A percentile compares a stretch with the other conserved stretches of the same genome.
phyloP scores from a whole-genome alignment of 2,888 invertebrate species.

The Hyppa rectilinea region DNA sequence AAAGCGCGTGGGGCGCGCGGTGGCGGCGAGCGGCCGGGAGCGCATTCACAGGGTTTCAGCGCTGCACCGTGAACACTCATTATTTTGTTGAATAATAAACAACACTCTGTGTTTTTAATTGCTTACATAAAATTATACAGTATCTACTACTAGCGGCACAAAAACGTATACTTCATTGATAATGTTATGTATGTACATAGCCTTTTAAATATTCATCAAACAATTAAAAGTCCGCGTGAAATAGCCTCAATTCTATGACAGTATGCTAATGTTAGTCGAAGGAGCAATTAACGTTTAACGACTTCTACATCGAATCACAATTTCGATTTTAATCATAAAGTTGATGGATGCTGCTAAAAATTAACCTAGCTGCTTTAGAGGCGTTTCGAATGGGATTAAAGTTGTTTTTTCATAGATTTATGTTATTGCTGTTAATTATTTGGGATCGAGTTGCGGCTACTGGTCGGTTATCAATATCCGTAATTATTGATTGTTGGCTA shows the following conservation, averaged over 20 bases:
- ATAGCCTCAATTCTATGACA: conserved; percentile 77
- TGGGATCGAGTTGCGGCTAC: conserved; percentile 67
- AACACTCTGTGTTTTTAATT: conserved; percentile 77
- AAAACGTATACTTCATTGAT: conserved; percentile 77
- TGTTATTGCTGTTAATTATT: conserved; percentile 77
- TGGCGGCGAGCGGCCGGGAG: conserved; percentile 39
- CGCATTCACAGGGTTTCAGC: conserved; percentile 35
- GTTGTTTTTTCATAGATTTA: conserved; percentile 73
- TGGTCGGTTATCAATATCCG: conserved; percentile 83
- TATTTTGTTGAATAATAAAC: conserved; percentile 78
- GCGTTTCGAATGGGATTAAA: conserved; percentile 65
- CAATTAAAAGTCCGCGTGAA: conserved; percentile 80
- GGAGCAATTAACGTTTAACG: conserved; percentile 77
- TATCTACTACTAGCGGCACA: conserved; percentile 68
- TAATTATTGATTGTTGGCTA: conserved; percentile 88
- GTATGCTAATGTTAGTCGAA: conserved; percentile 76
- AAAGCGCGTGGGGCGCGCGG: conserved; percentile 67
- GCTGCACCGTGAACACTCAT: conserved; percentile 69
- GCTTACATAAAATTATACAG: conserved; percentile 76
- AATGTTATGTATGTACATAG: conserved; percentile 75
- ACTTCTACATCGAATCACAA: conserved; percentile 75
- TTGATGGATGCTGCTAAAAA: conserved; percentile 67
- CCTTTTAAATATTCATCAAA: conserved; percentile 83
- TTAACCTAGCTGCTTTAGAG: conserved; percentile 66
- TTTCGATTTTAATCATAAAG: conserved; percentile 71